Evolutionary conservation across 2,113 vertebrate genomes (phyloP).

Genomic region (Megaptera novaeangliae): DNA sequence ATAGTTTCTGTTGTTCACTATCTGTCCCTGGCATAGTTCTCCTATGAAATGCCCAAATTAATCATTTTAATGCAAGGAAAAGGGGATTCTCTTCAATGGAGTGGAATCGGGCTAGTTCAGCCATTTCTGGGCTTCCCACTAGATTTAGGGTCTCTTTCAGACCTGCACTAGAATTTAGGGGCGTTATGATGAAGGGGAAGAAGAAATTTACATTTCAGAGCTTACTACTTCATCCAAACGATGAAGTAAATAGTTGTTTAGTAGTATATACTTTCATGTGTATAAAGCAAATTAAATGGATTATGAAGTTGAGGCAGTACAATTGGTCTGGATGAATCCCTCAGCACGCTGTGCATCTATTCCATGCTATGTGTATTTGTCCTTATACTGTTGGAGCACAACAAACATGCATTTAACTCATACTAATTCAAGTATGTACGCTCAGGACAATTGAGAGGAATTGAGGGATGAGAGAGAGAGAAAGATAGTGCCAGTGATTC

Average conservation of each 20-base stretch:
- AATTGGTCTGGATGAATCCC: background rate
- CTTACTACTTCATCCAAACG: background rate
- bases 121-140: background rate
- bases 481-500: background rate
- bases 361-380: background rate
- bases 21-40: background rate
- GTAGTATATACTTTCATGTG: background rate
- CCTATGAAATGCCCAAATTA: background rate
- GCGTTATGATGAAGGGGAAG: background rate
- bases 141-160: background rate
- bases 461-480: background rate
- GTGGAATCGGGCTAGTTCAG: background rate
- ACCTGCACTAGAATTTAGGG: background rate
- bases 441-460: background rate
- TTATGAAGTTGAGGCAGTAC: background rate
- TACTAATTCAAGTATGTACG: background rate
- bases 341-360: background rate
- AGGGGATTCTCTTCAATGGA: background rate
- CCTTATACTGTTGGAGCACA: background rate
- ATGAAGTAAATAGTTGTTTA: background rate
- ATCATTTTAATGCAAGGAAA: background rate
- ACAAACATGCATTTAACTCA: background rate
- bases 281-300: background rate
- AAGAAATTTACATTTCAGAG: background rate
- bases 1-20: background rate